phyloP scores from a whole-genome alignment of 2,113 vertebrate genomes.

The Rhinolophus ferrumequinum region DNA sequence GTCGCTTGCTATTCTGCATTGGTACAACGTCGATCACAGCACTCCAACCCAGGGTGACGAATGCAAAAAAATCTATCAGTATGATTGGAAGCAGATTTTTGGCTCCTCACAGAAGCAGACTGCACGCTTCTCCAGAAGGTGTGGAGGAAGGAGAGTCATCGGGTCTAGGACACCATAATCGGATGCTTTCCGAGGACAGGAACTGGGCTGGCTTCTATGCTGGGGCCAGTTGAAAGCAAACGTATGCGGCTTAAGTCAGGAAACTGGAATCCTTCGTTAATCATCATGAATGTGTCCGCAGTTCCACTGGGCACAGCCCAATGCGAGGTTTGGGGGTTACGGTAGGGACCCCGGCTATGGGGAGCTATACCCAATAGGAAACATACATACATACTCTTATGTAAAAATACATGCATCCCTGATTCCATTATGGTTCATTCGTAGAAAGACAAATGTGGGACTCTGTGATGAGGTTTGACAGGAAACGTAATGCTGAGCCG shows the following conservation, averaged over 20 bases:
- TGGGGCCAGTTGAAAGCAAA: background rate
- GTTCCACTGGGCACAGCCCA: background rate
- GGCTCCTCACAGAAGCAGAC: background rate
- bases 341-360: background rate
- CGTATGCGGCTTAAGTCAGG: background rate
- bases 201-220: background rate
- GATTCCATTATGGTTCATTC: background rate
- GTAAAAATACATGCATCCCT: background rate
- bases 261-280: background rate
- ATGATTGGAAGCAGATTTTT: background rate
- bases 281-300: too few species aligned
- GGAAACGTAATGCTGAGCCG: background rate
- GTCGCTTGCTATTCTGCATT: background rate
- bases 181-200: background rate
- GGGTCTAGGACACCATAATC: background rate
- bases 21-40: background rate
- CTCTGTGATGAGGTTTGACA: background rate
- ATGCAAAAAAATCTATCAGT: conserved; percentile 26
- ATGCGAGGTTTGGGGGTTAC: background rate
- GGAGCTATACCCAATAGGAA: background rate
- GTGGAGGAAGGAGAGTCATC: background rate
- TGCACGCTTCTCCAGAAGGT: background rate
- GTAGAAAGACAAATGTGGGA: background rate
- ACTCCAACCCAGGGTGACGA: background rate
- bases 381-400: background rate